Conservation (phyloP, 2,113 vertebrate genomes). For the Echinops telfairi region DNA sequence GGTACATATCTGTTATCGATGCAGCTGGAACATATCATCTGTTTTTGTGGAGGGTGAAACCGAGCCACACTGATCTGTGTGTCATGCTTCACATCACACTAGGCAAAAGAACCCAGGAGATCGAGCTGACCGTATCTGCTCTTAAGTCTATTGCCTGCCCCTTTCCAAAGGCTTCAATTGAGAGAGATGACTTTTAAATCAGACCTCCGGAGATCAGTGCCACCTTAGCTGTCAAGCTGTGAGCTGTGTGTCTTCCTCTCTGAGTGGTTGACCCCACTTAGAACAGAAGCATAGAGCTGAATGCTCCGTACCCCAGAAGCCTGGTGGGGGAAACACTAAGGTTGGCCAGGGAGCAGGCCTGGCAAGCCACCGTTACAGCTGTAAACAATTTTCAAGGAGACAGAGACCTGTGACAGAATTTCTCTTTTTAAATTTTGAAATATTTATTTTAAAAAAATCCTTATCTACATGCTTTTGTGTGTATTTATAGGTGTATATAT, state of each 20-base stretch:
- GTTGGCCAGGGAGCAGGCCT: constrained; percentile 18
- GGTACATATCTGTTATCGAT: neutral
- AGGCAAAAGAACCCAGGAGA: constrained; percentile 28
- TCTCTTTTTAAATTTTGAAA: neutral
- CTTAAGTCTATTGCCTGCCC: constrained; percentile 29
- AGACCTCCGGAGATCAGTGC: constrained; percentile 74
- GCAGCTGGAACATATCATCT: neutral
- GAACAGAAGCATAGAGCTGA: constrained; percentile 12
- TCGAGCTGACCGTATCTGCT: constrained; percentile 18
- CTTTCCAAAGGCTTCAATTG: constrained; percentile 63
- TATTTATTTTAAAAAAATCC: neutral
- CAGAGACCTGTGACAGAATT: neutral
- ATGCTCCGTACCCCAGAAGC: constrained; percentile 60
- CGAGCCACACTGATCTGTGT: constrained; percentile 51
- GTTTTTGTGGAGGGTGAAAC: constrained; percentile 59
- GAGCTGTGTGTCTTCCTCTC: constrained; percentile 60
- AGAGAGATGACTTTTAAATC: constrained; percentile 75
- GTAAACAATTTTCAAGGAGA: constrained; percentile 60
- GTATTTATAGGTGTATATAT: neutral
- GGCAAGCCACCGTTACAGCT: constrained; percentile 44
- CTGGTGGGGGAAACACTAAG: constrained; percentile 26
- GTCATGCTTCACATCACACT: neutral
- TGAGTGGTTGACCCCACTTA: constrained; percentile 74
- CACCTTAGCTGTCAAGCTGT: constrained; percentile 70
- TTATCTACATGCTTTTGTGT: neutral